Conservation (phyloP, 2,888 invertebrate species). For the Siphlonurus alternatus region DNA sequence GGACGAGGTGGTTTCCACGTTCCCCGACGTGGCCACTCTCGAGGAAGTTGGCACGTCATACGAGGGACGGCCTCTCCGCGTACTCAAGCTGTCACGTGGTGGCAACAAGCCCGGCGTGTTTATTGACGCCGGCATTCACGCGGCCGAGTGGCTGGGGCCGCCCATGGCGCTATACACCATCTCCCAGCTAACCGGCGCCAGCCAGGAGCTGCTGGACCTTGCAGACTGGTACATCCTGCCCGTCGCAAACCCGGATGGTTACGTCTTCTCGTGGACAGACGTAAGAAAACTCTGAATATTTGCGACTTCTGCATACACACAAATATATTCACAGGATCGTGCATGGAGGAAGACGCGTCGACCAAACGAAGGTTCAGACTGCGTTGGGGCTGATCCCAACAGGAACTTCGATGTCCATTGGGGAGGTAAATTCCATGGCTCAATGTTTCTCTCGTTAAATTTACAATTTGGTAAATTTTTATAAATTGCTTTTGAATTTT, state of each 20-base stretch:
- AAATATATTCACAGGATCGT: background rate
- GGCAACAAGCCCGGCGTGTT: background rate
- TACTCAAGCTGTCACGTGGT: background rate
- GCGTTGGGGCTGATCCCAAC: background rate
- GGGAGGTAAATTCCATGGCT: too few relatives aligned
- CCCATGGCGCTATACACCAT: background rate
- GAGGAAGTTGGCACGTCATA: background rate
- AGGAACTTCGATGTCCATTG: background rate
- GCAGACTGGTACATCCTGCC: constrained; percentile 1
- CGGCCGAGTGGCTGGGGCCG: background rate
- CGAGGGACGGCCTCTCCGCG: background rate
- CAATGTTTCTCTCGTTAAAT: too few relatives aligned
- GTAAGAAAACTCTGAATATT: background rate
- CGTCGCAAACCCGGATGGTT: background rate
- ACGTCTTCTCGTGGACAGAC: constrained; percentile 2
- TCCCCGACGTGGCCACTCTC: background rate
- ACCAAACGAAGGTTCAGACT: background rate
- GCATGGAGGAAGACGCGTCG: background rate
- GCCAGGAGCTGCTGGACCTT: background rate
- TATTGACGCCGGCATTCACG: constrained; percentile 2
- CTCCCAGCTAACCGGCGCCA: background rate
- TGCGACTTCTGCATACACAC: background rate
- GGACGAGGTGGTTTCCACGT: background rate
- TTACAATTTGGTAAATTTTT: too few relatives aligned
- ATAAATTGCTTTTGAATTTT: too few relatives aligned